A percentile compares a stretch with the other conserved stretches of the same genome.
These are phyloP conservation scores for Nezara viridula DNA, from an alignment of 2,888 invertebrate species.

Conservation along the genomic window DNA sequence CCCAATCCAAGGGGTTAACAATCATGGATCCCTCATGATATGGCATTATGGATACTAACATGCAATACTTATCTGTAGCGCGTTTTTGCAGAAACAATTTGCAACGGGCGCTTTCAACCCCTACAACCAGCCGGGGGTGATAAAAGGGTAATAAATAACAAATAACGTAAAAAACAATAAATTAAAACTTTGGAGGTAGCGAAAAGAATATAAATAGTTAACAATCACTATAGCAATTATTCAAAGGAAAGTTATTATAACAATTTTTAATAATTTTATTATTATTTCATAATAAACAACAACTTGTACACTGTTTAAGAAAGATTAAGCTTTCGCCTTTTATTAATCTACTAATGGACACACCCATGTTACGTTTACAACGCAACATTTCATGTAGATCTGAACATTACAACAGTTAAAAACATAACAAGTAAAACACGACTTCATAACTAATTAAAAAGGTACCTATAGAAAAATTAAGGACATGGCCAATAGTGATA, in stretches of 20 bases:
- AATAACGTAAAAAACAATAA: neutral
- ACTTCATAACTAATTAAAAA: neutral
- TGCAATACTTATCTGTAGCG: slow-evolving; percentile 46
- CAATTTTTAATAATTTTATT: neutral
- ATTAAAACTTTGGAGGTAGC: neutral
- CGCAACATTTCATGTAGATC: neutral
- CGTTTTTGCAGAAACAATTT: slow-evolving; percentile 40
- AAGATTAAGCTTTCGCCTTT: too few species aligned
- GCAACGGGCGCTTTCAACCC: slow-evolving; percentile 40
- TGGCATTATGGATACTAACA: slow-evolving; percentile 49
- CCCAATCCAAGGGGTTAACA: neutral
- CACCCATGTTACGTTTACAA: neutral
- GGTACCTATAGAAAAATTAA: too few species aligned
- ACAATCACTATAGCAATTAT: neutral
- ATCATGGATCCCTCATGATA: slow-evolving; percentile 21
- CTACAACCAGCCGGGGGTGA: neutral
- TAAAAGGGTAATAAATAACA: neutral
- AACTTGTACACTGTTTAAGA: neutral
- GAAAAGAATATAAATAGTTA: neutral
- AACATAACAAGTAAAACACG: neutral
- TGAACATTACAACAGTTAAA: neutral
- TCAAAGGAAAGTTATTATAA: neutral
- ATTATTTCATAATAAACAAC: neutral
- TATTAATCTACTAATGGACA: neutral
- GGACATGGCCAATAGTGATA: too few species aligned